Evolutionary conservation across 2,797 vertebrate species (phyloP).

Genomic region (Hozukius guyotensis): DNA sequence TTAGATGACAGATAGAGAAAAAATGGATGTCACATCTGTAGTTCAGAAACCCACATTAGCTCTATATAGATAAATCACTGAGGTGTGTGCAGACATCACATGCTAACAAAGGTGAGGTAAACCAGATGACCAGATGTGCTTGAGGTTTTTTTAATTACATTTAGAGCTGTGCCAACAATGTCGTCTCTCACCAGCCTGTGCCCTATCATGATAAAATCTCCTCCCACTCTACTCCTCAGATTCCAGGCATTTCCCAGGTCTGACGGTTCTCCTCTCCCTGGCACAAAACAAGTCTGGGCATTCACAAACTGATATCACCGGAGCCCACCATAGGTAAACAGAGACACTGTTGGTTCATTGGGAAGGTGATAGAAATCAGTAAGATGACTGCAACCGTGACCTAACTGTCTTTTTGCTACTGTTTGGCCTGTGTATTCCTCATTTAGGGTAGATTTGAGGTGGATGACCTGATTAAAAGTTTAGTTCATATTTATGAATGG

Average conservation of each 20-base stretch:
- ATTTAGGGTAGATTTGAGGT: not conserved
- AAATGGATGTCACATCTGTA: slow-evolving; percentile 12
- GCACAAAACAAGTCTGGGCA: slow-evolving; percentile 63
- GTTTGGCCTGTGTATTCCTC: not conserved
- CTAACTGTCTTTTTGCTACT: not conserved
- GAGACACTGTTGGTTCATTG: slow-evolving; percentile 30
- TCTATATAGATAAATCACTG: not conserved
- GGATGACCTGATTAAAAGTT: not conserved
- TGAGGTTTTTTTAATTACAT: slow-evolving; percentile 51
- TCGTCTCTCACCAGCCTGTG: slow-evolving; percentile 43
- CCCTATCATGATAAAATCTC: slow-evolving; percentile 56
- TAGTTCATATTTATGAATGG: not conserved
- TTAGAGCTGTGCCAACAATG: slow-evolving; percentile 46
- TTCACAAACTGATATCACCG: slow-evolving; percentile 22
- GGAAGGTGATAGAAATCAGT: slow-evolving; percentile 9
- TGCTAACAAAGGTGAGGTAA: slow-evolving; percentile 52
- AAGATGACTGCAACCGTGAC: slow-evolving; percentile 16
- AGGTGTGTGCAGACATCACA: slow-evolving; percentile 1
- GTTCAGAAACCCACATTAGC: not conserved
- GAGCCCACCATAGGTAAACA: slow-evolving; percentile 28
- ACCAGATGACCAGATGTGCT: slow-evolving; percentile 59
- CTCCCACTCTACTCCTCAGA: slow-evolving; percentile 58
- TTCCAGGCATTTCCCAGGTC: slow-evolving; percentile 75
- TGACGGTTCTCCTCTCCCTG: slow-evolving; percentile 48
- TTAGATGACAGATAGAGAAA: not conserved